phyloP scores from a whole-genome alignment of 2,888 invertebrate genomes.

The Gari tellinella region DNA sequence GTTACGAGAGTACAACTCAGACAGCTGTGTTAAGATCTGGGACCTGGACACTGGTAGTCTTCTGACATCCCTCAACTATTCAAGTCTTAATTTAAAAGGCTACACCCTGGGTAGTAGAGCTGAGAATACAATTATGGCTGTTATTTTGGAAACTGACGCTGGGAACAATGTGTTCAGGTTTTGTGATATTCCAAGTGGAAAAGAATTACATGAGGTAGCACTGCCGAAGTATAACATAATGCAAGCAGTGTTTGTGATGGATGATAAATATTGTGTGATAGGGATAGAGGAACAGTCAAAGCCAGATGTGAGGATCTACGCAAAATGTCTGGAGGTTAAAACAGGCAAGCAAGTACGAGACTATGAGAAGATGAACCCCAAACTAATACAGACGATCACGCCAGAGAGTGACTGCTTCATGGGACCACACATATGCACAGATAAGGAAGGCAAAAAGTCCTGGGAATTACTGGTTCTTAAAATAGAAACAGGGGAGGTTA shows the following conservation, averaged over 20 bases:
- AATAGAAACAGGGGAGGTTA: conserved; percentile 48
- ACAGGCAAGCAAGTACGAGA: conserved; percentile 22
- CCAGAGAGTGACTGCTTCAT: conserved; percentile 50
- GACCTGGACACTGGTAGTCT: conserved; percentile 53
- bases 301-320: conserved; percentile 47
- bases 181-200: conserved; percentile 34
- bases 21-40: conserved; percentile 62
- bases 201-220: conserved; percentile 16
- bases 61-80: conserved; percentile 41
- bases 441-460: conserved; percentile 39
- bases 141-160: conserved; percentile 38
- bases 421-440: conserved; percentile 38
- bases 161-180: conserved; percentile 10
- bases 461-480: conserved; percentile 52
- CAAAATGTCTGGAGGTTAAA: conserved; percentile 26
- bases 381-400: conserved; percentile 45
- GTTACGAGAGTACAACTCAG: conserved; percentile 59
- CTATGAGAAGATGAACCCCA: conserved; percentile 47
- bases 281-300: conserved; percentile 45
- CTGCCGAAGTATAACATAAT: conserved; percentile 43
- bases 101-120: conserved; percentile 45
- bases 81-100: conserved; percentile 61
- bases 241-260: conserved; percentile 45
- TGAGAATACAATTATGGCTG: conserved; percentile 51
- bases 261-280: conserved; percentile 47